These are phyloP conservation scores for Cynaeus angustus DNA, from an alignment of 2,888 invertebrate species.

Conservation along the genomic window DNA sequence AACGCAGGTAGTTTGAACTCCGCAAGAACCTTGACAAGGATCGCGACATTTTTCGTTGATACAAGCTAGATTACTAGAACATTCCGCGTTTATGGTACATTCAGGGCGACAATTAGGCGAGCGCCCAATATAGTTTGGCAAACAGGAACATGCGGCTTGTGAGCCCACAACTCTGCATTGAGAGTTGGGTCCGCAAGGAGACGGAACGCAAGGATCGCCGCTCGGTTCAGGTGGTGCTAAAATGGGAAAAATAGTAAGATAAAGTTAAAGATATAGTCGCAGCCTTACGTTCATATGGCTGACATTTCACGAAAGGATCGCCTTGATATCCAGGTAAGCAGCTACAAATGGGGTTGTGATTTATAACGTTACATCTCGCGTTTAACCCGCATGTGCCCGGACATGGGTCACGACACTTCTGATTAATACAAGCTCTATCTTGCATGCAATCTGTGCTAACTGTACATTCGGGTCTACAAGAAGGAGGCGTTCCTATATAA, in stretches of 20 bases:
- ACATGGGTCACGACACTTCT: constrained; percentile 88
- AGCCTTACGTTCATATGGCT: constrained; percentile 79
- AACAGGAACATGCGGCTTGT: constrained; percentile 87
- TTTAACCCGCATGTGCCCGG: constrained; percentile 87
- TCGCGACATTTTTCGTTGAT: constrained; percentile 86
- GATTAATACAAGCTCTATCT: constrained; percentile 85
- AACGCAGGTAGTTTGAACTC: constrained; percentile 83
- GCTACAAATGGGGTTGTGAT: constrained; percentile 90
- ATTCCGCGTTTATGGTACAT: constrained; percentile 89
- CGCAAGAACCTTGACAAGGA: constrained; percentile 91
- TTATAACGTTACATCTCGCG: constrained; percentile 87
- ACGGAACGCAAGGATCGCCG: constrained; percentile 85
- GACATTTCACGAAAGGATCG: constrained; percentile 87
- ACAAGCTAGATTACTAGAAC: constrained; percentile 88
- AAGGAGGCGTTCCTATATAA: constrained; percentile 85
- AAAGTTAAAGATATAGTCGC: constrained; percentile 13
- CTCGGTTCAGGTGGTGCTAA: constrained; percentile 75
- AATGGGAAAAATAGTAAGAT: no score
- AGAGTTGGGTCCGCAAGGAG: constrained; percentile 89
- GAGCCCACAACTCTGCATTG: constrained; percentile 86
- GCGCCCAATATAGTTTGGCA: constrained; percentile 85
- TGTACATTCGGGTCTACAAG: constrained; percentile 87
- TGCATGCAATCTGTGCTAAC: constrained; percentile 88
- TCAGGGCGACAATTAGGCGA: constrained; percentile 91
- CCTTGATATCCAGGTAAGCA: constrained; percentile 84